phyloP scores from a whole-genome alignment of 2,888 invertebrate genomes.

The Dryobotodes eremita region DNA sequence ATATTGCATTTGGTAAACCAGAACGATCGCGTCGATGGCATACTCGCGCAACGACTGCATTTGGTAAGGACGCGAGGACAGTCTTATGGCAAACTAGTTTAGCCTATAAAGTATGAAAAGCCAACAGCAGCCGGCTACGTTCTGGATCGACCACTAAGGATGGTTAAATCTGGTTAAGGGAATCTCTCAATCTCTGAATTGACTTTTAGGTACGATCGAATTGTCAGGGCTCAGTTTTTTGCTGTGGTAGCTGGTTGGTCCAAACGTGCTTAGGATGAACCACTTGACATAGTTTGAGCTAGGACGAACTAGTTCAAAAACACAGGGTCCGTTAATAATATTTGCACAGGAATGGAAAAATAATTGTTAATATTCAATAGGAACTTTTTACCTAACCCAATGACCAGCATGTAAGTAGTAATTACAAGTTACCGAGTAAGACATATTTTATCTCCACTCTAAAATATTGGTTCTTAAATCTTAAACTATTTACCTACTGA shows the following conservation, averaged over 20 bases:
- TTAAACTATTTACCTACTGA: not conserved
- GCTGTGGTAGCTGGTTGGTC: not conserved
- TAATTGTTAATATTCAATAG: not conserved
- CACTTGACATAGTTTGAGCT: not conserved
- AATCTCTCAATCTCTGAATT: not conserved
- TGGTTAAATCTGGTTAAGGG: not conserved
- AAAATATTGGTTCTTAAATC: slow-evolving; percentile 1
- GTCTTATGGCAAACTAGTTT: not conserved
- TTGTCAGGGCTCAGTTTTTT: not conserved
- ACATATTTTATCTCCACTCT: not conserved
- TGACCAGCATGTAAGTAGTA: not conserved
- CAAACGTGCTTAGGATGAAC: not conserved
- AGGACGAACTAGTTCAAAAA: not conserved
- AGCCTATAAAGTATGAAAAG: not conserved
- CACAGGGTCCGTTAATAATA: not conserved
- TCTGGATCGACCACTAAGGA: not conserved
- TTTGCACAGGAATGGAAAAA: not conserved
- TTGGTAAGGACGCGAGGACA: not conserved
- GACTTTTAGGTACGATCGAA: not conserved
- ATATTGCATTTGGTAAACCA: not conserved
- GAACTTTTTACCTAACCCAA: not conserved
- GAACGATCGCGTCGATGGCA: not conserved
- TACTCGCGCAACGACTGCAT: not conserved
- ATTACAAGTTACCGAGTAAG: not conserved
- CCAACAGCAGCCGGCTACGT: not conserved